phyloP scores from a whole-genome alignment of 92 coral and sea anemone species.

The Anthopleura xanthogrammica region DNA sequence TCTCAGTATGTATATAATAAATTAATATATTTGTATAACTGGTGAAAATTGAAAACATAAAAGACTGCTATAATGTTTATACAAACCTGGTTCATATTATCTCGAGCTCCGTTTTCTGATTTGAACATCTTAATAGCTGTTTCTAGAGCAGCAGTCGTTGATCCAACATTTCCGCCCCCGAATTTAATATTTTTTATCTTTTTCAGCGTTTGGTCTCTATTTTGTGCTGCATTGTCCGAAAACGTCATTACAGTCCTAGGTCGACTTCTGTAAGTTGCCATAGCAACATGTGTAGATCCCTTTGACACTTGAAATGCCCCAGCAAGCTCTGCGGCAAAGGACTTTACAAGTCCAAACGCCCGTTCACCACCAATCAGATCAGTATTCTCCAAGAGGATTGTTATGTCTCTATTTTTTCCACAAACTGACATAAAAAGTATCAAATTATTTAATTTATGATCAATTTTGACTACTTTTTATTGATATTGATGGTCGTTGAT shows the following conservation, averaged over 20 bases:
- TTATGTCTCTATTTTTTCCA: slow-evolving; percentile 13
- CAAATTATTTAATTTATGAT: too few species aligned
- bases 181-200: slow-evolving; percentile 5
- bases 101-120: slow-evolving; percentile 8
- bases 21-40: too few species aligned
- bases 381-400: slow-evolving; percentile 30
- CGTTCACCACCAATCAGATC: slow-evolving; percentile 28
- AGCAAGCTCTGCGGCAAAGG: slow-evolving; percentile 18
- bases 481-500: too few species aligned
- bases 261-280: slow-evolving; percentile 26
- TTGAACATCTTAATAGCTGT: slow-evolving; percentile 21
- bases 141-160: slow-evolving; percentile 25
- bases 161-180: slow-evolving; percentile 14
- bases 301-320: slow-evolving; percentile 24
- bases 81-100: slow-evolving; percentile 27
- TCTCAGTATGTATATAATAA: too few species aligned
- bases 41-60: too few species aligned
- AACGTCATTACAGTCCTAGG: slow-evolving; percentile 13
- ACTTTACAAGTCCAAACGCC: slow-evolving; percentile 31
- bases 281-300: slow-evolving; percentile 13
- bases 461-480: too few species aligned
- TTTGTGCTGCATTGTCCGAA: slow-evolving; percentile 4
- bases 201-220: neutral
- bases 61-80: neutral
- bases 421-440: slow-evolving; percentile 5